phyloP scores from a whole-genome alignment of 2,797 vertebrate species.

The Philypnodon macrostomus region DNA sequence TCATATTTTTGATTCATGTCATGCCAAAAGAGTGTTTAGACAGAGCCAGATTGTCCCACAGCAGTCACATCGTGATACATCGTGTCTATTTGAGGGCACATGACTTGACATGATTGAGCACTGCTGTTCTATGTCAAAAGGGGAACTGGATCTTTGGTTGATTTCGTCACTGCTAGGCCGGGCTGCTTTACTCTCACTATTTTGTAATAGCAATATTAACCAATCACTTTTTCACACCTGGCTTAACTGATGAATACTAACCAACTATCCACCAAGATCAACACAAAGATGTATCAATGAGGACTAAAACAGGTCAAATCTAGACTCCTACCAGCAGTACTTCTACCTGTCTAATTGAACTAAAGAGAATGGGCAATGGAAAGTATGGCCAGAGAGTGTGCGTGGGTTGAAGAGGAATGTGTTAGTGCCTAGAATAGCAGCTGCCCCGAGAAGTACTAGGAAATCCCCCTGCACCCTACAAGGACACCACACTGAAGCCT shows the following conservation, averaged over 20 bases:
- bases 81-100: conserved; percentile 43
- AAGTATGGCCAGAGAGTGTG: conserved; percentile 26
- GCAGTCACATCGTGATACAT: conserved; percentile 24
- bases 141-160: conserved; percentile 38
- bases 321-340: too few species aligned
- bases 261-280: too few species aligned
- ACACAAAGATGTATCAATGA: too few species aligned
- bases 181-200: conserved; percentile 11
- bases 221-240: too few species aligned
- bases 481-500: conserved; percentile 50
- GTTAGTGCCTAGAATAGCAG: conserved; percentile 70
- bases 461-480: conserved; percentile 65
- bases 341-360: too few species aligned
- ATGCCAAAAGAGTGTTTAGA: conserved; percentile 17
- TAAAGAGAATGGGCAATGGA: conserved; percentile 55
- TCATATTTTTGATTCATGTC: conserved; percentile 22
- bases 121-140: conserved; percentile 42
- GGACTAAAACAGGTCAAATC: too few species aligned
- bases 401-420: conserved; percentile 62
- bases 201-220: too few species aligned
- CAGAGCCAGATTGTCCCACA: conserved; percentile 6
- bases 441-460: conserved; percentile 61
- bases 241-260: too few species aligned
- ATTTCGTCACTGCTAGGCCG: conserved; percentile 41
- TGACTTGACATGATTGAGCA: conserved; percentile 28